phyloP scores from a whole-genome alignment of 2,888 invertebrate genomes.

The Caenorhabditis becei region DNA sequence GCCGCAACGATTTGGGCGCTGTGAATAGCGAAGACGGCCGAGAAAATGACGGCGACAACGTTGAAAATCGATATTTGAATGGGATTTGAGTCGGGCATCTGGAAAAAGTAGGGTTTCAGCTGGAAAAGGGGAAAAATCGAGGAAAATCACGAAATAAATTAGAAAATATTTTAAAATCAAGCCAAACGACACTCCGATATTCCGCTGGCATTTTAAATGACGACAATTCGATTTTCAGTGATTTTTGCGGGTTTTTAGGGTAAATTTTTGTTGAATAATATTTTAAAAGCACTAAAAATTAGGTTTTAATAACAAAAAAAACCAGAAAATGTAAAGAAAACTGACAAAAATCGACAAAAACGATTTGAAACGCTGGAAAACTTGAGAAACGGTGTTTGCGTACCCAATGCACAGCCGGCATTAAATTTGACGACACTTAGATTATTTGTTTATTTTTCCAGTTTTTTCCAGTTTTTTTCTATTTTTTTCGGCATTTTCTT shows the following conservation, averaged over 20 bases:
- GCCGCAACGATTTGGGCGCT: conserved; percentile 32
- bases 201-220: conserved; percentile 30
- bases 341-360: not conserved
- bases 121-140: not conserved
- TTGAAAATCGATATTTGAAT: conserved; percentile 53
- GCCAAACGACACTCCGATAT: conserved; percentile 35
- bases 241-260: too few relatives aligned
- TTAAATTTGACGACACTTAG: conserved; percentile 36
- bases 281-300: not conserved
- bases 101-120: conserved; percentile 6
- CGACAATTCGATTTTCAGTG: conserved; percentile 13
- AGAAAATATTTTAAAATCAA: conserved; percentile 6
- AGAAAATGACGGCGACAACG: conserved; percentile 41
- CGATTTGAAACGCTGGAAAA: not conserved
- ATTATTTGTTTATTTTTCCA: not conserved
- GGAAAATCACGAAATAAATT: conserved; percentile 5
- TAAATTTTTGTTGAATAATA: too few relatives aligned
- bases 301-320: not conserved
- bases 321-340: not conserved
- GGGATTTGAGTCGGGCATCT: conserved; percentile 30
- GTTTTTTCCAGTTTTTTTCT: conserved; percentile 3
- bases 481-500: not conserved
- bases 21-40: conserved; percentile 53
- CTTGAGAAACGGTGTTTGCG: conserved; percentile 4
- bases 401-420: conserved; percentile 8